Evolutionary conservation across 2,888 invertebrate genomes (phyloP).

Genomic region (Agriopis marginaria): DNA sequence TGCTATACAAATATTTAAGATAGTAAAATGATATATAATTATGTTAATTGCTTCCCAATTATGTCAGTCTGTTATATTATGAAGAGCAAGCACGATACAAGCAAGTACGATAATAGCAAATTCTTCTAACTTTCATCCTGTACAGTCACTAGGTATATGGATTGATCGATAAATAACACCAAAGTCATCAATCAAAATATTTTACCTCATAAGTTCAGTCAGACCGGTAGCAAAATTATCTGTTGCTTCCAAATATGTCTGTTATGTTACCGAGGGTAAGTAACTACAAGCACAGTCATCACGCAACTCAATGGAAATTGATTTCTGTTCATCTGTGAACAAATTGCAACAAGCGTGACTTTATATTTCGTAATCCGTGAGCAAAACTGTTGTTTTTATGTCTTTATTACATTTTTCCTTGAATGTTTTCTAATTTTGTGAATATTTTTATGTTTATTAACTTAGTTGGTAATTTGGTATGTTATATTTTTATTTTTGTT

Average conservation of each 20-base stretch:
- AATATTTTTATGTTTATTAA: no score
- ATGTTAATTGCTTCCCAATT: no score
- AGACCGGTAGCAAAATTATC: conserved; percentile 13
- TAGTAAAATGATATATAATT: no score
- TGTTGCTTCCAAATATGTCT: conserved; percentile 27
- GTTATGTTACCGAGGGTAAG: conserved; percentile 46
- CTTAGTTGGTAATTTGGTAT: no score
- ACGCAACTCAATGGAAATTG: conserved; percentile 53
- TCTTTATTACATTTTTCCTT: conserved; percentile 5
- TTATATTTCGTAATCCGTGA: conserved; percentile 50
- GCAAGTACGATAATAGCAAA: no score
- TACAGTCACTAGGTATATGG: no score
- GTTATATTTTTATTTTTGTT: no score
- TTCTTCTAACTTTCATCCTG: no score
- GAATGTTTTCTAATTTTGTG: no score
- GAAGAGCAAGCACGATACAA: no score
- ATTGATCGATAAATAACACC: background rate
- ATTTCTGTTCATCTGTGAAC: conserved; percentile 46
- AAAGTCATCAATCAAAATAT: conserved; percentile 6
- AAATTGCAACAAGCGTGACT: conserved; percentile 53
- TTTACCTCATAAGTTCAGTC: background rate
- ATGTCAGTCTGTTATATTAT: no score
- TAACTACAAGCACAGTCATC: conserved; percentile 50
- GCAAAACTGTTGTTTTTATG: conserved; percentile 27
- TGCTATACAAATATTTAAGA: no score